Percentiles rank a stretch among this genome's conserved stretches.
Conservation (phyloP, 2,888 invertebrate genomes). For the Venusia cambrica region DNA sequence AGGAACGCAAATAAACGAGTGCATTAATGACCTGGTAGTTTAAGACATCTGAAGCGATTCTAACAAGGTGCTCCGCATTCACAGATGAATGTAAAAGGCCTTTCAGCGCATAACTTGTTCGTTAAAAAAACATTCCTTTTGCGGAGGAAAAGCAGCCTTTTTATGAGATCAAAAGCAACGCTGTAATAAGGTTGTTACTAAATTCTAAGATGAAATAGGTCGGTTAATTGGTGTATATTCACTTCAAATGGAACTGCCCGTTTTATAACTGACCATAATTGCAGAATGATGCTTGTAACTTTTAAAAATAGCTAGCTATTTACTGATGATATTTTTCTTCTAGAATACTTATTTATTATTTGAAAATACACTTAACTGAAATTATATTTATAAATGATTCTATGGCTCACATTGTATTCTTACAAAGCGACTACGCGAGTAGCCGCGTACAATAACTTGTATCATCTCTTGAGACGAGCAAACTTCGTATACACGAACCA, state of each 20-base stretch:
- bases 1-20: conserved; percentile 42
- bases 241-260: conserved; percentile 23
- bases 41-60: conserved; percentile 60
- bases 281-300: no score
- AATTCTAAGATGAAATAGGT: conserved; percentile 37
- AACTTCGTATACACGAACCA: conserved; percentile 28
- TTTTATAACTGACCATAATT: conserved; percentile 21
- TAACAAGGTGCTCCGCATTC: conserved; percentile 69
- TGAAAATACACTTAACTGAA: no score
- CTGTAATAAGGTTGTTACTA: conserved; percentile 51
- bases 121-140: conserved; percentile 61
- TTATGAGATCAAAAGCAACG: conserved; percentile 51
- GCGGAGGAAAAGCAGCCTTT: conserved; percentile 46
- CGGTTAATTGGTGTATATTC: conserved; percentile 39
- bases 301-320: no score
- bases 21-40: conserved; percentile 55
- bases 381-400: no score
- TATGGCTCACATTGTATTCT: no score
- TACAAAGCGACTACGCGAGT: no score
- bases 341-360: no score
- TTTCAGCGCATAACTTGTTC: conserved; percentile 60
- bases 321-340: no score
- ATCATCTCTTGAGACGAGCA: conserved; percentile 26
- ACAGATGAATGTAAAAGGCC: conserved; percentile 56
- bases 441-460: no score